These are phyloP conservation scores for Bombus affinis DNA, from an alignment of 1,140 invertebrate species.

Conservation along the genomic window DNA sequence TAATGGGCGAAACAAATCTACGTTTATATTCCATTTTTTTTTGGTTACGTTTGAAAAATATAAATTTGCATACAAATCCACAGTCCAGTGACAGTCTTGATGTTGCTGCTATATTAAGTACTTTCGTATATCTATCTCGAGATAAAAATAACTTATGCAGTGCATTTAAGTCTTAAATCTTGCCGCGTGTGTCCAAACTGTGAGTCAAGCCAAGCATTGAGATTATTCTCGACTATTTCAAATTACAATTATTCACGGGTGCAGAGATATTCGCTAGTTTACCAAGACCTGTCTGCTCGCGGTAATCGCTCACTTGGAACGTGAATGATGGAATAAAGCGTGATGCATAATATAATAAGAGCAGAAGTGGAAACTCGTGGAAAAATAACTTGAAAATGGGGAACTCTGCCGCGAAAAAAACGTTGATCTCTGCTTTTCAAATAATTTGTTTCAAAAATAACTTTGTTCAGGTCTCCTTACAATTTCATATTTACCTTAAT, in stretches of 20 bases:
- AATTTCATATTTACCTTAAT: too few species aligned
- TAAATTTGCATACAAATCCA: too few species aligned
- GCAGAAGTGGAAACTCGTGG: background rate
- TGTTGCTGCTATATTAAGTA: too few species aligned
- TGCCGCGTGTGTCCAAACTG: too few species aligned
- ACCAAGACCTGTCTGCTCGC: background rate
- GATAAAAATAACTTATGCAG: too few species aligned
- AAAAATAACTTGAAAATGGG: background rate
- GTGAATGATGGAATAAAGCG: background rate
- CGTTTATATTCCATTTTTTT: too few species aligned
- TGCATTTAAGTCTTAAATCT: too few species aligned
- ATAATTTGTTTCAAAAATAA: background rate
- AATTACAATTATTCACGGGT: background rate
- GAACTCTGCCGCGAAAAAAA: background rate
- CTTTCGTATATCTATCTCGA: too few species aligned
- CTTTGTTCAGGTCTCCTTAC: fast-evolving
- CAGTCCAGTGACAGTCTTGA: too few species aligned
- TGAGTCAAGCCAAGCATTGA: too few species aligned
- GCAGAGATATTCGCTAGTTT: background rate
- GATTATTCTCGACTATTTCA: background rate
- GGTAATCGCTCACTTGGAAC: background rate
- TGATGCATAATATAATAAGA: background rate
- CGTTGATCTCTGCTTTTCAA: background rate
- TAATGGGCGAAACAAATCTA: too few species aligned
- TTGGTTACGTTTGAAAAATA: too few species aligned